These are phyloP conservation scores for Teinopalpus imperialis DNA, from an alignment of 2,888 invertebrate species.

Conservation along the genomic window DNA sequence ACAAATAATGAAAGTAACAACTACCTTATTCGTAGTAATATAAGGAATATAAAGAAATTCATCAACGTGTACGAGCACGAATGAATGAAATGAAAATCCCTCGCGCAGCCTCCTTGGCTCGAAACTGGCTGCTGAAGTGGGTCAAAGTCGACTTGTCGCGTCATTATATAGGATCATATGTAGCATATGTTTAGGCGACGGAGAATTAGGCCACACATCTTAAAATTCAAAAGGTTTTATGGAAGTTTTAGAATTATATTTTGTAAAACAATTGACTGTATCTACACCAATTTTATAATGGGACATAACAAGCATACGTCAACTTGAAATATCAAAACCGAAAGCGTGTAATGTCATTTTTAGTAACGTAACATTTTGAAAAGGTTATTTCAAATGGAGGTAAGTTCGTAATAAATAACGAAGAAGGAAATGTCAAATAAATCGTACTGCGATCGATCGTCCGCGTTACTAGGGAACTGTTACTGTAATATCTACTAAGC, in stretches of 20 bases:
- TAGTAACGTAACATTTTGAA: constrained; percentile 6
- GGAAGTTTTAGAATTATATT: not conserved
- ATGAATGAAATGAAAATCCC: too few species aligned
- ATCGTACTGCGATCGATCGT: constrained; percentile 8
- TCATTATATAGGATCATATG: constrained; percentile 43
- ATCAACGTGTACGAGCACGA: too few species aligned
- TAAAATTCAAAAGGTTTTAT: not conserved
- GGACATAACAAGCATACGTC: too few species aligned
- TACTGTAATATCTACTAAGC: constrained; percentile 9
- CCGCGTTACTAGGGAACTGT: constrained; percentile 13
- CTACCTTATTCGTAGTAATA: too few species aligned
- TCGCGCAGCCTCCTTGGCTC: constrained; percentile 56
- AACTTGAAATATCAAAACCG: too few species aligned
- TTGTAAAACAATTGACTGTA: not conserved
- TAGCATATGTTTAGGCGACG: constrained; percentile 15
- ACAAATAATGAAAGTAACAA: too few species aligned
- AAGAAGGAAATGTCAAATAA: constrained; percentile 10
- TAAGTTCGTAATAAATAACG: constrained; percentile 11
- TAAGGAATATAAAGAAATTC: too few species aligned
- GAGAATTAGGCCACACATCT: constrained; percentile 8
- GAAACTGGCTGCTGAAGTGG: constrained; percentile 49
- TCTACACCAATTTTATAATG: too few species aligned
- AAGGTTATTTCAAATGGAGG: constrained; percentile 7
- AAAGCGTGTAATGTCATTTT: not conserved
- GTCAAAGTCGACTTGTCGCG: constrained; percentile 64